Evolutionary conservation across 1,140 invertebrate species (phyloP).

Genomic region (Drosophila gunungcola): DNA sequence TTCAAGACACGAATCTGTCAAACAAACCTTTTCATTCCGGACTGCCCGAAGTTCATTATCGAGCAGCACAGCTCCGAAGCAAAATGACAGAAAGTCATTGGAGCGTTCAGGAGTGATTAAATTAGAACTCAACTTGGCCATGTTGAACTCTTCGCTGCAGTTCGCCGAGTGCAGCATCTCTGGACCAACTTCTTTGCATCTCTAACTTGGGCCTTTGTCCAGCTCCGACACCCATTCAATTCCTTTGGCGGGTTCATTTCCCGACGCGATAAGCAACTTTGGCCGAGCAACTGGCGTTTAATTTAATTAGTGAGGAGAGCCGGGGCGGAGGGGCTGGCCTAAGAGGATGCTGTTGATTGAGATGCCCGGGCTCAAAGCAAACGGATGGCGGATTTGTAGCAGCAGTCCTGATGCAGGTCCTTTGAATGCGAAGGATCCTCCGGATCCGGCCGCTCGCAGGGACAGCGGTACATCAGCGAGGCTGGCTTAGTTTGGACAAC

Average conservation of each 20-base stretch:
- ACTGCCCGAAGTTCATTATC: constrained; percentile 30
- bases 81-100: constrained; percentile 65
- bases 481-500: constrained; percentile 35
- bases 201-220: constrained; percentile 35
- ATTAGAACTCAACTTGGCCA: constrained; percentile 61
- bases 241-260: constrained; percentile 19
- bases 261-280: constrained; percentile 62
- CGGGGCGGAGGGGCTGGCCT: constrained; percentile 8
- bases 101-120: constrained; percentile 64
- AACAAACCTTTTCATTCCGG: neutral
- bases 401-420: constrained; percentile 35
- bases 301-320: constrained; percentile 67
- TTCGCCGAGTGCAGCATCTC: constrained; percentile 13
- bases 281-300: constrained; percentile 57
- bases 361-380: constrained; percentile 57
- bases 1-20: constrained; percentile 11
- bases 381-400: constrained; percentile 61
- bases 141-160: constrained; percentile 23
- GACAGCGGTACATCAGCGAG: constrained; percentile 38
- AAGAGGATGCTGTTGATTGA: constrained; percentile 54
- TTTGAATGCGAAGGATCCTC: constrained; percentile 3
- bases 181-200: constrained; percentile 55
- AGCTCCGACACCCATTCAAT: constrained; percentile 37
- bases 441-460: constrained; percentile 25
- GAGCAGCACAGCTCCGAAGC: constrained; percentile 22